Conservation (phyloP, 1,140 invertebrate genomes). For the Lucilia sericata region DNA sequence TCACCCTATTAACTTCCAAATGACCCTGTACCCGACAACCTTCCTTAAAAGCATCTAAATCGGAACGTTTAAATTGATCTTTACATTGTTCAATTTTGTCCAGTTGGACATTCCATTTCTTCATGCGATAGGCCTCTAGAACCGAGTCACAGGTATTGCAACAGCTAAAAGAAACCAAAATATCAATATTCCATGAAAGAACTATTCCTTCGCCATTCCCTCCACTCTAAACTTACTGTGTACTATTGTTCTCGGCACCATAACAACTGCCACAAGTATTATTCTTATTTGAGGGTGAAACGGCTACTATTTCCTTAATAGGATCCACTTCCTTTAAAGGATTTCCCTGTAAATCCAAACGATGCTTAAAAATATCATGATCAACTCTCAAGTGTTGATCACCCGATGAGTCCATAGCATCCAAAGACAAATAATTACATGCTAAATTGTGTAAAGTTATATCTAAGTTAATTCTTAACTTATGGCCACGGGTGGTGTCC, state of each 20-base stretch:
- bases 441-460: conserved; percentile 88
- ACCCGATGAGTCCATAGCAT: conserved; percentile 98
- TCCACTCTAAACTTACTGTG: conserved; percentile 72
- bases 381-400: conserved; percentile 96
- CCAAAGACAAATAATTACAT: conserved; percentile 92
- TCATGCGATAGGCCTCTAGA: conserved; percentile 88
- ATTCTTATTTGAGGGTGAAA: conserved; percentile 67
- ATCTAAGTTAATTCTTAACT: conserved; percentile 95
- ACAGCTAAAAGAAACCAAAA: conserved; percentile 76
- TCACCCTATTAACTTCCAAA: conserved; percentile 93
- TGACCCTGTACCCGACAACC: conserved; percentile 95
- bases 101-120: conserved; percentile 87
- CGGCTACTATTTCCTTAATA: conserved; percentile 76
- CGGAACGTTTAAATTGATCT: conserved; percentile 68
- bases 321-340: conserved; percentile 84
- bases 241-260: conserved; percentile 82
- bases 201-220: too few species aligned
- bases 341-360: conserved; percentile 84
- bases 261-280: conserved; percentile 80
- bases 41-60: conserved; percentile 79
- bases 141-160: conserved; percentile 98
- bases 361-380: conserved; percentile 94
- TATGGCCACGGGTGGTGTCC: conserved; percentile 92
- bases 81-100: conserved; percentile 91
- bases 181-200: neutral